Evolutionary conservation across 1,140 invertebrate species (phyloP).

Genomic region (Theocolax elegans): DNA sequence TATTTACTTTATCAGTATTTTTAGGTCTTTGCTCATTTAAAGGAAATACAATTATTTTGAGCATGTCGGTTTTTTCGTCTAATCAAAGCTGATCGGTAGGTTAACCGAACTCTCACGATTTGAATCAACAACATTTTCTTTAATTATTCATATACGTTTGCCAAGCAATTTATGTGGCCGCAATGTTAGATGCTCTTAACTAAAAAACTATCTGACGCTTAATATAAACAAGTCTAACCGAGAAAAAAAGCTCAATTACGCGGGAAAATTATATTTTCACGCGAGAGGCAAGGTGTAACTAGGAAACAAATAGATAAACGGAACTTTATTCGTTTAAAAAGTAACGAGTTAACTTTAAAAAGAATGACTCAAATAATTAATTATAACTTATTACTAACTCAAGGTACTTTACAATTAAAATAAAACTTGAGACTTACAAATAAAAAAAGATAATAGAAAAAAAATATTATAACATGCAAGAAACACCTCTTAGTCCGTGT

Average conservation of each 20-base stretch:
- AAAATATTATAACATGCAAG: slow-evolving; percentile 25
- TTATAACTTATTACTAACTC: slow-evolving; percentile 26
- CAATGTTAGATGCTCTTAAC: slow-evolving; percentile 17
- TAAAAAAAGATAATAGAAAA: slow-evolving; percentile 17
- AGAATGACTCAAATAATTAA: slow-evolving; percentile 34
- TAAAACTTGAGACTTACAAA: slow-evolving; percentile 23
- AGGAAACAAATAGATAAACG: slow-evolving; percentile 51
- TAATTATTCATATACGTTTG: background rate
- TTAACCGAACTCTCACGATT: slow-evolving; percentile 41
- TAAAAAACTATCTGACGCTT: slow-evolving; percentile 18
- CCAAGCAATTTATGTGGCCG: background rate
- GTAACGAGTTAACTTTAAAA: slow-evolving; percentile 42
- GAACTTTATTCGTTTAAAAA: slow-evolving; percentile 49
- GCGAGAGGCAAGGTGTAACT: slow-evolving; percentile 52
- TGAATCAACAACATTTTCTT: slow-evolving; percentile 24
- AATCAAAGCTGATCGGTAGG: background rate
- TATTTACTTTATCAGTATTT: background rate
- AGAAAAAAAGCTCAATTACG: slow-evolving; percentile 42
- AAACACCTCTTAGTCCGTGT: slow-evolving; percentile 11
- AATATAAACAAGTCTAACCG: slow-evolving; percentile 27
- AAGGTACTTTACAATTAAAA: slow-evolving; percentile 31
- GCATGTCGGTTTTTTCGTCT: background rate
- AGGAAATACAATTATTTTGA: slow-evolving; percentile 18
- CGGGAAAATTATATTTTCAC: slow-evolving; percentile 48
- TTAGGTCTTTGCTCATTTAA: slow-evolving; percentile 6